phyloP scores from a whole-genome alignment of 2,888 invertebrate genomes.

The Pomacea canaliculata region DNA sequence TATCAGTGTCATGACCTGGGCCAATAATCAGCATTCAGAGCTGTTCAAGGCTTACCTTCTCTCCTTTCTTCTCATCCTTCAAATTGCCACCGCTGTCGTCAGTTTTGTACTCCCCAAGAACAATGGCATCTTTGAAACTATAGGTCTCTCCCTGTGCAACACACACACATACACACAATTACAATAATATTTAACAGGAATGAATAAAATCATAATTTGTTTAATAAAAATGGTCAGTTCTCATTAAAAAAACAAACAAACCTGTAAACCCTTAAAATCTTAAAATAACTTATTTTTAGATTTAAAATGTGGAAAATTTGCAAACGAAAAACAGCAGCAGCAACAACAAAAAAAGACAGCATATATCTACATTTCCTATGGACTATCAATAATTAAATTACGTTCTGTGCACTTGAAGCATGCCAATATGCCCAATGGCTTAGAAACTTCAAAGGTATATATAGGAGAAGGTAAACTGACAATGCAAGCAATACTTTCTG shows the following conservation, averaged over 20 bases:
- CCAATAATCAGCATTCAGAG: neutral
- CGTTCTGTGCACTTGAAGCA: too few relatives aligned
- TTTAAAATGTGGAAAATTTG: too few relatives aligned
- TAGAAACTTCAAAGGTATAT: too few relatives aligned
- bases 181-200: neutral
- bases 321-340: too few relatives aligned
- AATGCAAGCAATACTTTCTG: too few relatives aligned
- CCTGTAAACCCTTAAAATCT: neutral
- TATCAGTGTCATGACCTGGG: neutral
- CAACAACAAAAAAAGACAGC: too few relatives aligned
- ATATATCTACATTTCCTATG: too few relatives aligned
- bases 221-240: neutral
- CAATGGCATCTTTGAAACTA: slow-evolving; percentile 87
- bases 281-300: too few relatives aligned
- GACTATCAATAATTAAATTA: too few relatives aligned
- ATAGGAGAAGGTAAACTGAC: too few relatives aligned
- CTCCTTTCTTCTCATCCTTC: slow-evolving; percentile 44
- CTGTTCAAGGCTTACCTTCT: slow-evolving; percentile 28
- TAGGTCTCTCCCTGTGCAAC: slow-evolving; percentile 85
- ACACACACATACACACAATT: neutral
- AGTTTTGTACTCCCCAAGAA: slow-evolving; percentile 87
- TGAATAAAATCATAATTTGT: neutral
- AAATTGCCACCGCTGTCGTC: slow-evolving; percentile 75
- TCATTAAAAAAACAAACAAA: neutral
- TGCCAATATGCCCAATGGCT: too few relatives aligned